Evolutionary conservation across 1,140 invertebrate genomes (phyloP).

Genomic region (Yoshiicerus persimilis): DNA sequence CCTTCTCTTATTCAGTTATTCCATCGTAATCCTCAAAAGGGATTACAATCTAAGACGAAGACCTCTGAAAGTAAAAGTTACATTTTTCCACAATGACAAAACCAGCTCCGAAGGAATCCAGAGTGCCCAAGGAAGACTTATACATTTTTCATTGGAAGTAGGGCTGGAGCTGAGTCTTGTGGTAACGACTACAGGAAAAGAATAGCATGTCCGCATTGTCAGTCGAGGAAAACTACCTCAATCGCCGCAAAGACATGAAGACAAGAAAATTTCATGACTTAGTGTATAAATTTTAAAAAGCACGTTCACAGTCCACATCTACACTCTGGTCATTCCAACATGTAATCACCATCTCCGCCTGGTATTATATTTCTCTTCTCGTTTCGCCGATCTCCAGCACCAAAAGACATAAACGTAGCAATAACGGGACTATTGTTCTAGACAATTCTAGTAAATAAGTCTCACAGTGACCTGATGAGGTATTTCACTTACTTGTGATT

Average conservation of each 20-base stretch:
- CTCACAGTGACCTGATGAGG: not conserved
- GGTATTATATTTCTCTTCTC: not conserved
- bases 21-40: not conserved
- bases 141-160: not conserved
- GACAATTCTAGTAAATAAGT: not conserved
- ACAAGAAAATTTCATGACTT: not conserved
- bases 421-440: not conserved
- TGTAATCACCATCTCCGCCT: not conserved
- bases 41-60: not conserved
- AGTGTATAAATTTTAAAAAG: not conserved
- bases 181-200: not conserved
- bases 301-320: not conserved
- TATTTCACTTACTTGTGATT: conserved; percentile 59
- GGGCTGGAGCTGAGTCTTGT: not conserved
- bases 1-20: not conserved
- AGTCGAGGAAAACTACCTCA: not conserved
- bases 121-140: not conserved
- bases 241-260: not conserved
- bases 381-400: not conserved
- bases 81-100: not conserved
- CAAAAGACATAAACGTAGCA: not conserved
- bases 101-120: not conserved
- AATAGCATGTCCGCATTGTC: not conserved
- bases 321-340: not conserved
- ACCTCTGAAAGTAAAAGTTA: not conserved